A percentile compares a stretch with the other conserved stretches of the same genome.
Evolutionary conservation across 2,797 vertebrate species (phyloP).

Genomic region (Okamejei kenojei): DNA sequence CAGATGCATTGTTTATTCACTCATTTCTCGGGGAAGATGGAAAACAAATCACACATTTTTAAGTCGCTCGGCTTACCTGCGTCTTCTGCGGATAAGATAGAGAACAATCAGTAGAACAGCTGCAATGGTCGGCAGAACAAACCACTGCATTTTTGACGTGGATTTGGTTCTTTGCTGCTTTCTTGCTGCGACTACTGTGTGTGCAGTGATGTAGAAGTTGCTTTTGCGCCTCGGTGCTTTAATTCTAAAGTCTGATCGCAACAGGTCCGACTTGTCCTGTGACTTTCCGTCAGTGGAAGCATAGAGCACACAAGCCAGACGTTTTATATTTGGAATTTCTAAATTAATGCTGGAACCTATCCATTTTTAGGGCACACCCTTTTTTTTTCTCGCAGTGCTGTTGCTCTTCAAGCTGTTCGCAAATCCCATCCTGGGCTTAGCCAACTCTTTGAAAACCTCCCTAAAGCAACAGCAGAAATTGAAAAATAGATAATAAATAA

Average conservation of each 20-base stretch:
- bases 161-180: neutral
- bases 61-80: constrained; percentile 7
- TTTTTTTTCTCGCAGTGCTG: neutral
- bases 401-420: neutral
- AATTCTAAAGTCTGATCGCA: neutral
- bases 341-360: neutral
- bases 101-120: neutral
- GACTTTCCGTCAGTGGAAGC: neutral
- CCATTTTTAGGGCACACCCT: neutral
- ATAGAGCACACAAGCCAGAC: too few species aligned
- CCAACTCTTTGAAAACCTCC: neutral
- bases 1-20: neutral
- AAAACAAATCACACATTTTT: neutral
- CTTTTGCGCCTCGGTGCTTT: too few species aligned
- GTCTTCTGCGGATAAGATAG: neutral
- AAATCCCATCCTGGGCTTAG: neutral
- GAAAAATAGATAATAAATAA: neutral
- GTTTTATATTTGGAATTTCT: constrained; percentile 16
- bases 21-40: neutral
- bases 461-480: neutral
- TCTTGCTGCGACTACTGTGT: neutral
- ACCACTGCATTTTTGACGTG: neutral
- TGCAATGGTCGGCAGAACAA: neutral
- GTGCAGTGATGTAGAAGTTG: neutral
- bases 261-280: constrained; percentile 23